These are phyloP conservation scores for Carettochelys insculpta DNA, from an alignment of 2,113 vertebrate species.

Conservation along the genomic window DNA sequence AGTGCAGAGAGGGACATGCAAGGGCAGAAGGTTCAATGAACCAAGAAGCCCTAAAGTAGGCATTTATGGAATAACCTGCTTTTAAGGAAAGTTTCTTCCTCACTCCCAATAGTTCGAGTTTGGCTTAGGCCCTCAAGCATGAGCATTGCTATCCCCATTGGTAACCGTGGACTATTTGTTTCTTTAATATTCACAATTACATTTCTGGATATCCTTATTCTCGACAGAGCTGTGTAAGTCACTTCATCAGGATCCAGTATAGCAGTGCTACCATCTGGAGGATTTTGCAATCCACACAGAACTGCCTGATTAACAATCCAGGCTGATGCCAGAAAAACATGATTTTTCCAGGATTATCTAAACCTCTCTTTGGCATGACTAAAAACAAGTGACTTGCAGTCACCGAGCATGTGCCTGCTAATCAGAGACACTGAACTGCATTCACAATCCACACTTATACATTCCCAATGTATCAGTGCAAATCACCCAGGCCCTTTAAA, in stretches of 20 bases:
- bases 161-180: not conserved
- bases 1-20: not conserved
- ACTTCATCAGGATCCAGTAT: not conserved
- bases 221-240: not conserved
- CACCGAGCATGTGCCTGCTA: not conserved
- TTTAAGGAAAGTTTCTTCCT: not conserved
- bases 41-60: not conserved
- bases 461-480: not conserved
- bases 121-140: not conserved
- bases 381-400: not conserved
- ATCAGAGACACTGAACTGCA: not conserved
- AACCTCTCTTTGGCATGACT: not conserved
- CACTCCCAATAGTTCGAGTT: not conserved
- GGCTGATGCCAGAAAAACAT: not conserved
- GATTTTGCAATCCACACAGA: not conserved
- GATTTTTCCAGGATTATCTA: not conserved
- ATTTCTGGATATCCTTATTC: not conserved
- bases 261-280: not conserved
- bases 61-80: not conserved
- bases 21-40: not conserved
- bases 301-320: not conserved
- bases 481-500: not conserved
- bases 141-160: not conserved
- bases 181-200: not conserved
- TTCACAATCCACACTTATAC: not conserved